phyloP scores from a whole-genome alignment of 2,888 invertebrate species.

The Xanthorhoe spadicearia region DNA sequence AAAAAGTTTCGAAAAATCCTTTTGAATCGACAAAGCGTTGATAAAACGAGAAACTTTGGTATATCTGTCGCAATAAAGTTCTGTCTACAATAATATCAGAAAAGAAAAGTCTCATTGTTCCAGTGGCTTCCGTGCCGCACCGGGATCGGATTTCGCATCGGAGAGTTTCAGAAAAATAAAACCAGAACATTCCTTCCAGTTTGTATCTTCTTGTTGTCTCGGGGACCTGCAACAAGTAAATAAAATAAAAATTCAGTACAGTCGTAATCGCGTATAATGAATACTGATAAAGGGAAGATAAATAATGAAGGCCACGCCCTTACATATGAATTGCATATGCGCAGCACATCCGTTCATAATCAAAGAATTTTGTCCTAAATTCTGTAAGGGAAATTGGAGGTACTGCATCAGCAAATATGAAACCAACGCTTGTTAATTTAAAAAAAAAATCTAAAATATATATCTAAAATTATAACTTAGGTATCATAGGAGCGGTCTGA shows the following conservation, averaged over 20 bases:
- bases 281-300: conserved; percentile 43
- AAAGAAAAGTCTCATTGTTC: conserved; percentile 13
- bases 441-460: too few relatives aligned
- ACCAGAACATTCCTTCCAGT: conserved; percentile 11
- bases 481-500: too few relatives aligned
- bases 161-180: conserved; percentile 23
- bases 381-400: not conserved
- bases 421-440: too few relatives aligned
- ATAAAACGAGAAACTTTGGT: conserved; percentile 1
- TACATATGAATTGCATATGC: not conserved
- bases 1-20: not conserved
- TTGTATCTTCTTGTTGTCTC: conserved; percentile 24
- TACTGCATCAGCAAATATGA: too few relatives aligned
- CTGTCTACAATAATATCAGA: conserved; percentile 4
- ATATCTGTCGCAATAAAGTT: conserved; percentile 3
- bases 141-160: conserved; percentile 16
- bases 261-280: conserved; percentile 43
- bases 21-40: not conserved
- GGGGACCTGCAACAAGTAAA: conserved; percentile 50
- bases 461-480: too few relatives aligned
- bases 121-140: conserved; percentile 7
- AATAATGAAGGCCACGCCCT: not conserved
- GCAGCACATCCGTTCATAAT: not conserved
- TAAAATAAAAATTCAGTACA: conserved; percentile 51
- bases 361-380: not conserved